Evolutionary conservation across 2,113 vertebrate species (phyloP).

Genomic region (Anhinga rufa): DNA sequence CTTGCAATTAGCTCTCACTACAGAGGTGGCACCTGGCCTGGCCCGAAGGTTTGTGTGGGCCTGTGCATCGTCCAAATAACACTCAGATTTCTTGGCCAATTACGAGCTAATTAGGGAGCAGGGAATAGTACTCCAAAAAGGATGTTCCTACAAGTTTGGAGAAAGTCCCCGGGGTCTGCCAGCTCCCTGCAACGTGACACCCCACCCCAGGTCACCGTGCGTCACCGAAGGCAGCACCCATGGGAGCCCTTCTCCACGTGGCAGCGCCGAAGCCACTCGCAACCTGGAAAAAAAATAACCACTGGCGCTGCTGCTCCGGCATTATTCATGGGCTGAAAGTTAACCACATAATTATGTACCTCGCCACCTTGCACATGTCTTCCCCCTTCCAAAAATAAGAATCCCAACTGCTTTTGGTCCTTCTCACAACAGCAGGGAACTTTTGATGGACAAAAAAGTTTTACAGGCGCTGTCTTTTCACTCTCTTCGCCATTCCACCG

Average conservation of each 20-base stretch:
- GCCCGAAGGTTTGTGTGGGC: neutral
- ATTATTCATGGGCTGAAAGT: neutral
- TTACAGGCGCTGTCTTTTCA: neutral
- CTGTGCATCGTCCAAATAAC: rapidly evolving
- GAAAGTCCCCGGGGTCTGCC: neutral
- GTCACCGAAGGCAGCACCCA: neutral
- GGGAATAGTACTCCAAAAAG: neutral
- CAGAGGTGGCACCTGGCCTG: neutral
- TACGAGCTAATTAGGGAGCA: neutral
- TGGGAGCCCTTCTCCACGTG: rapidly evolving
- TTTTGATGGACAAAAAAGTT: neutral
- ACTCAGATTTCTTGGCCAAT: neutral
- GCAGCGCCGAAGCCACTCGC: rapidly evolving
- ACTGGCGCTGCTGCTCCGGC: rapidly evolving
- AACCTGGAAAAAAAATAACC: neutral
- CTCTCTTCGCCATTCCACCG: rapidly evolving
- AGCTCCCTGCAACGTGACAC: rapidly evolving
- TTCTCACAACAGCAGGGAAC: neutral
- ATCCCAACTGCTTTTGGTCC: neutral
- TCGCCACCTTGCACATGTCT: neutral
- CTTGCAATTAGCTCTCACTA: neutral
- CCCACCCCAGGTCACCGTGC: neutral
- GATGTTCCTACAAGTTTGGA: neutral
- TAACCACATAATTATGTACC: neutral
- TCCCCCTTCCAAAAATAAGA: neutral